A percentile compares a stretch with the other conserved stretches of the same genome.
Evolutionary conservation across 2,888 invertebrate species (phyloP).

Genomic region (Aquatica leii): DNA sequence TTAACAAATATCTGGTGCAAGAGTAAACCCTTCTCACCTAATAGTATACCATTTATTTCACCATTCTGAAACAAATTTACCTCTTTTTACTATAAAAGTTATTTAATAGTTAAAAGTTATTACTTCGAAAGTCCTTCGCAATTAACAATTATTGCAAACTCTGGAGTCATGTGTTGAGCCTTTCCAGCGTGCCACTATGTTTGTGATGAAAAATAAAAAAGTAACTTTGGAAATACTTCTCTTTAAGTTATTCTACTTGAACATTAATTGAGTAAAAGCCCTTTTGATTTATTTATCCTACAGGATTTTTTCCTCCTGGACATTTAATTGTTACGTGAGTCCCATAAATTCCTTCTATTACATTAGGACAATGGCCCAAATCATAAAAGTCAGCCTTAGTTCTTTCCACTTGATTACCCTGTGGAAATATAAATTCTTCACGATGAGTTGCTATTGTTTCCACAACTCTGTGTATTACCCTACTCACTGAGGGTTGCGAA

Average conservation of each 20-base stretch:
- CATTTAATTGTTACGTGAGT: conserved; percentile 7
- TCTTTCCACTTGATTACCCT: background rate
- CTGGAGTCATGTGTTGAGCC: conserved; percentile 19
- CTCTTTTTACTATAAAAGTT: no score
- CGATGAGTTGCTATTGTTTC: background rate
- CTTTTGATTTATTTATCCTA: background rate
- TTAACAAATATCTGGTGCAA: no score
- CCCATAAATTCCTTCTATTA: background rate
- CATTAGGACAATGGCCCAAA: background rate
- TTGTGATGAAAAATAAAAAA: no score
- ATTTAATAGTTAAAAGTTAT: no score
- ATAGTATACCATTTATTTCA: no score
- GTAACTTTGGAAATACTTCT: conserved; percentile 15
- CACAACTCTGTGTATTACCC: background rate
- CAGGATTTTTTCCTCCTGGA: background rate
- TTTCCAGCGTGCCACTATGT: conserved; percentile 21
- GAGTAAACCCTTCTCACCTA: conserved; percentile 1
- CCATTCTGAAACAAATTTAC: no score
- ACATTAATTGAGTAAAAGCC: conserved; percentile 3
- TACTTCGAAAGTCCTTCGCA: no score
- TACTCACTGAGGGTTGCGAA: background rate
- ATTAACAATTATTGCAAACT: conserved; percentile 24
- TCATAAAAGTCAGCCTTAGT: background rate
- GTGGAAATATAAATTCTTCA: background rate
- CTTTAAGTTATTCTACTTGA: conserved; percentile 10